These are phyloP conservation scores for Microplitis deprimator DNA, from an alignment of 2,888 invertebrate genomes.

Conservation along the genomic window DNA sequence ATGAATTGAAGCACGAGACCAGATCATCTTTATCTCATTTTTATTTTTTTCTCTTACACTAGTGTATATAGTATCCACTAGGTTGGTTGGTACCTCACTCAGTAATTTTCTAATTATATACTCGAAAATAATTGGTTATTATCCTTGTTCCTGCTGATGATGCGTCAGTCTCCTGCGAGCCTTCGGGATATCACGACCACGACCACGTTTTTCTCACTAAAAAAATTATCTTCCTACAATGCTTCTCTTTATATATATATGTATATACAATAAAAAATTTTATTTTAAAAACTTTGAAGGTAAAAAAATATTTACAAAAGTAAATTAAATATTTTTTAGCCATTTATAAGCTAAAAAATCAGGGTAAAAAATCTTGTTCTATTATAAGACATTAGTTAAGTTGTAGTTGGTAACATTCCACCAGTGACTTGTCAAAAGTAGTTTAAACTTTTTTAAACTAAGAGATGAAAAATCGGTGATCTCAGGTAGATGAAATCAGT, in stretches of 20 bases:
- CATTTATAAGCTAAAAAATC: neutral
- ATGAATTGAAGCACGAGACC: neutral
- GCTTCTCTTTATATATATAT: neutral
- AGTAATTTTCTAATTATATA: constrained; percentile 70
- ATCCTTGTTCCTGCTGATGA: constrained; percentile 55
- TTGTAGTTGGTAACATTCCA: neutral
- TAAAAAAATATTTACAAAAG: neutral
- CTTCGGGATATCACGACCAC: constrained; percentile 65
- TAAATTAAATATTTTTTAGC: neutral
- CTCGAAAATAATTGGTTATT: constrained; percentile 71
- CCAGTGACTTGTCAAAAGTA: neutral
- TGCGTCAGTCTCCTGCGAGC: constrained; percentile 48
- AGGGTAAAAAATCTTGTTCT: neutral
- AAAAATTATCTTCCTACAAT: constrained; percentile 19
- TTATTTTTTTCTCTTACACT: neutral
- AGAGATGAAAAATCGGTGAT: neutral
- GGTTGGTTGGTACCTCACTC: constrained; percentile 64
- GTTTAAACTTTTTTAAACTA: too few species aligned
- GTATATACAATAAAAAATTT: neutral
- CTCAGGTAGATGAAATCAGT: neutral
- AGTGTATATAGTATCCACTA: constrained; percentile 41
- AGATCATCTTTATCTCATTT: neutral
- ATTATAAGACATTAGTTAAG: neutral
- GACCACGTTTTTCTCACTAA: constrained; percentile 45
- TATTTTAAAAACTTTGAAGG: too few species aligned